Evolutionary conservation across 1,140 invertebrate genomes (phyloP), one percentile per base, ranked within the genome.

Genomic region (Diachasmimorpha longicaudata): DNA sequence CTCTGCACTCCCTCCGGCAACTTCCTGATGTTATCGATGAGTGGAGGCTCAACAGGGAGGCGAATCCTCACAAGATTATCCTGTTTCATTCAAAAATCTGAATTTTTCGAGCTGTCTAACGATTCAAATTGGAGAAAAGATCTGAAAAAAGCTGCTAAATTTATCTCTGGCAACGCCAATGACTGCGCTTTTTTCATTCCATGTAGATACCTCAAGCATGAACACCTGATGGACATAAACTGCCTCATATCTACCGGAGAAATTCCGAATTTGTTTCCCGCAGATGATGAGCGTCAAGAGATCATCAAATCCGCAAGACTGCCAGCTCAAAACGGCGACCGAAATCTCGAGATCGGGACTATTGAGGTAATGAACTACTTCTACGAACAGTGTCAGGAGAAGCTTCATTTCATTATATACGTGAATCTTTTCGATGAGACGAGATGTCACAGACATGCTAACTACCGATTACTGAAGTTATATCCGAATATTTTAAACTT

Each of bases 401-500:
- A 92, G 77, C 83, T 95, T 0, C 94, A 95, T 78, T 90, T 95
- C 37, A 86, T 94, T 3, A 82, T 95, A 36, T 93, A 92, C 44
- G 91, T 94, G 81, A 93, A 91, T 79, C 19, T 71, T 5, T 48
- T 16, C 16, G 46, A 67, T 37, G 39, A 85, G 88, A 3, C 91
- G 93, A 78, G 36, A 39, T 37, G 14, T 16, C 4, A 16, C 39
- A 19, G 11, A 37, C 39, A 19, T 8, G 76, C 89, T 13, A 19
- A 81, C 80, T 68, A 44, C 82, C 5, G 86, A 76, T 81, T 91
- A 72, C 79, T 93, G 11, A 82, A 92, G 46, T 90, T 90, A 74
- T 93, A 92, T 84, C 92, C 92, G 0, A 92, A 92, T 21, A 84
- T 95, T 13, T 87, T 93, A n/a, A 94, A 93, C 79, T 93, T 92